Evolutionary conservation across 92 coral and sea anemone genomes (phyloP), one percentile per base, ranked within the genome.

Genomic region (Virgularia gustaviana): DNA sequence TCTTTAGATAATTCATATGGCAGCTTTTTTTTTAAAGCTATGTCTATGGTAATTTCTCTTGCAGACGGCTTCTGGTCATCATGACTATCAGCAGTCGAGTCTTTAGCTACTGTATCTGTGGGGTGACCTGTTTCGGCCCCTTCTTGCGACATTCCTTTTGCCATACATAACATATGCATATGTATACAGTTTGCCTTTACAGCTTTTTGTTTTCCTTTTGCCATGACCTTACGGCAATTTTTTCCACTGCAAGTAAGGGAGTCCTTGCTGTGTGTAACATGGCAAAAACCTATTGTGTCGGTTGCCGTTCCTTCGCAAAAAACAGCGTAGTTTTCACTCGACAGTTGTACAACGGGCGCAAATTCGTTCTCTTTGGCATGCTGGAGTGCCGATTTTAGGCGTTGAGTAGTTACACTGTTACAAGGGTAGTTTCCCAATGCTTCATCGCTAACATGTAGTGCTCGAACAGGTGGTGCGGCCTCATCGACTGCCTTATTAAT

Each of bases 271-370:
- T 28, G 6, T 13, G 34, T 13, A 30, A 58, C 2, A 13, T 58
- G 65, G 33, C 65, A 58, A 58, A 58, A 58, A 29, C 38, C 55
- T 15, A 47, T 19, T 3, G 55, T 19, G 55, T 47, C 22, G 55
- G 20, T 47, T 15, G 55, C 7, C 55, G 55, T 47, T 5, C 20
- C 7, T 47, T 5, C 7, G 15, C 20, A 19, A 47, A 15, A 47
- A 47, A 47, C 18, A 4, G 55, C 55, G 55, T 47, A 47, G 15
- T 47, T 47, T 3, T 5, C 18, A 4, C 22, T 25, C 3, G 55
- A 47, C 3, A 47, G 15, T 4, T 47, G 55, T 4, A 15, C 55
- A 4, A 47, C 18, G 15, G 6, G 55, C 18, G 55, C 55, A 47
- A 47, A 47, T 15, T 25, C 55, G 18, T 15, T 47, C 22, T 47